Percentiles rank a stretch among this genome's conserved stretches.
Evolutionary conservation across 2,888 invertebrate genomes (phyloP).

Genomic region (Sylvicola cinctus): DNA sequence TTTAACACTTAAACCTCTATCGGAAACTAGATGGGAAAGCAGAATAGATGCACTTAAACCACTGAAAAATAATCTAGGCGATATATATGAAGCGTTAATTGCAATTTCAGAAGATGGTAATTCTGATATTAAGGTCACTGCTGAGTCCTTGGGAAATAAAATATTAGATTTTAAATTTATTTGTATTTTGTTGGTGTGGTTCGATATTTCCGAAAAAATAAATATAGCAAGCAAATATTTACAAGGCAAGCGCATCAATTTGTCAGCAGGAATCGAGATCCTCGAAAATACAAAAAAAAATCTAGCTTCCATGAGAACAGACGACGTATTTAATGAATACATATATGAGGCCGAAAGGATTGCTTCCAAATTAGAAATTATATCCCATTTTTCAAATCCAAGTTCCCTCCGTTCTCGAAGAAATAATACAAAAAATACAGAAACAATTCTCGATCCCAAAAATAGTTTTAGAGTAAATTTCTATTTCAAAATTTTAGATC

Average conservation of each 20-base stretch:
- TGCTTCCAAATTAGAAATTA: slow-evolving; percentile 4
- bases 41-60: slow-evolving; percentile 4
- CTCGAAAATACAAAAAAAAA: not conserved
- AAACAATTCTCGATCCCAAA: slow-evolving; percentile 3
- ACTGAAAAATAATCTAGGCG: slow-evolving; percentile 1
- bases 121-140: slow-evolving; percentile 1
- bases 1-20: slow-evolving; percentile 2
- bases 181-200: slow-evolving; percentile 4
- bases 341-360: slow-evolving; percentile 4
- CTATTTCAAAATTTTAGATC: slow-evolving; percentile 4
- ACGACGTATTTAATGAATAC: slow-evolving; percentile 2
- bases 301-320: not conserved
- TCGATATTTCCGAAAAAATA: slow-evolving; percentile 5
- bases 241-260: not conserved
- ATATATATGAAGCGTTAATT: slow-evolving; percentile 3
- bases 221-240: slow-evolving; percentile 3
- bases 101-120: slow-evolving; percentile 3
- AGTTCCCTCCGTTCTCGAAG: not conserved
- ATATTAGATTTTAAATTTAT: slow-evolving; percentile 5
- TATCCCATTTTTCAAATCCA: slow-evolving; percentile 4
- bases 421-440: not conserved
- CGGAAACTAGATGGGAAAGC: slow-evolving; percentile 5
- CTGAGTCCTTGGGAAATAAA: slow-evolving; percentile 4
- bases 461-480: slow-evolving; percentile 4
- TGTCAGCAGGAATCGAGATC: not conserved